Percentiles rank a stretch among this genome's conserved stretches.
Conservation (phyloP, 1,140 invertebrate genomes). For the Cydia fagiglandana region DNA sequence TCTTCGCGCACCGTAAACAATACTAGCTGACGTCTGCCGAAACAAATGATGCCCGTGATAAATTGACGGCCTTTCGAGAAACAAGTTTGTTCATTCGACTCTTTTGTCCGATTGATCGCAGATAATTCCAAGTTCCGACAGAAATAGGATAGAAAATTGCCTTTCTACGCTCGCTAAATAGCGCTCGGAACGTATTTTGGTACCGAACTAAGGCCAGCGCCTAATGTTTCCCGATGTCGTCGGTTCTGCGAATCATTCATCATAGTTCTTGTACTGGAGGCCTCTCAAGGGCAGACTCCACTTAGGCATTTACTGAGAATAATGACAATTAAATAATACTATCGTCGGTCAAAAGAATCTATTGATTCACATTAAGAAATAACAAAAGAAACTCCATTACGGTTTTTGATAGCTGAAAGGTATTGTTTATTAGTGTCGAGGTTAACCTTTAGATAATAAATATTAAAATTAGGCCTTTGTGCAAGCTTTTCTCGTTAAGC, state of each 20-base stretch:
- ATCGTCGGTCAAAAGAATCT: not conserved
- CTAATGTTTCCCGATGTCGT: conserved; percentile 1
- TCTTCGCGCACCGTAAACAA: conserved; percentile 49
- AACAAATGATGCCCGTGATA: conserved; percentile 65
- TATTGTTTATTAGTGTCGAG: not conserved
- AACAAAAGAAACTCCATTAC: not conserved
- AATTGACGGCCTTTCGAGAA: conserved; percentile 55
- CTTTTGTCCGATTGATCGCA: conserved; percentile 70
- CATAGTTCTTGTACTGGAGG: conserved; percentile 16
- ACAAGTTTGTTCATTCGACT: conserved; percentile 59
- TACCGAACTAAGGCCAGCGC: not conserved
- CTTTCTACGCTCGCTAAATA: conserved; percentile 38
- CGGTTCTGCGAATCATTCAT: not conserved
- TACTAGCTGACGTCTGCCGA: conserved; percentile 39
- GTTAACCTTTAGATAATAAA: not conserved
- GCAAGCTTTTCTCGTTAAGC: conserved; percentile 25
- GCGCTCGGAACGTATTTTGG: not conserved
- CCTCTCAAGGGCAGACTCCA: conserved; percentile 1
- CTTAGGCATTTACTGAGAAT: not conserved
- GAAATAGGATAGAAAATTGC: conserved; percentile 53
- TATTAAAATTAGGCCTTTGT: conserved; percentile 22
- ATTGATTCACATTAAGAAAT: not conserved
- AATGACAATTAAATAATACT: not conserved
- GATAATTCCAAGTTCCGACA: conserved; percentile 57
- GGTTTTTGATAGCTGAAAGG: not conserved